These are phyloP conservation scores for Notoglanidium macrostoma DNA, from an alignment of 2,797 vertebrate species.

Conservation along the genomic window DNA sequence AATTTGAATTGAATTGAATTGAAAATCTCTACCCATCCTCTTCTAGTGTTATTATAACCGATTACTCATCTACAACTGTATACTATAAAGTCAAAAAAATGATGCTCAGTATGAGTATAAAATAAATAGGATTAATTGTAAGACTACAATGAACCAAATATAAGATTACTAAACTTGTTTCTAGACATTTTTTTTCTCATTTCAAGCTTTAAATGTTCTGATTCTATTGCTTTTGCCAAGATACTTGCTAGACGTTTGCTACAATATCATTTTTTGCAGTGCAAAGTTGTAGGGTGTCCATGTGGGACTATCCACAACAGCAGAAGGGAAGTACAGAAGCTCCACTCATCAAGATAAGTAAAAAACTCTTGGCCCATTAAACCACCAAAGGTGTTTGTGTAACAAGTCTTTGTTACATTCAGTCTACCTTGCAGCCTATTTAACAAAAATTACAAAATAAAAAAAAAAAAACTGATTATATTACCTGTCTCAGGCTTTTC, in stretches of 20 bases:
- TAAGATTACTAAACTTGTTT: background rate
- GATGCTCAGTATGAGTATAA: background rate
- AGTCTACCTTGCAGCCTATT: background rate
- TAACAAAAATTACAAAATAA: background rate
- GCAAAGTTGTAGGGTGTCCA: background rate
- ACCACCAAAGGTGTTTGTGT: background rate
- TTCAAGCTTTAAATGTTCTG: background rate
- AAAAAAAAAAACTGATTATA: background rate
- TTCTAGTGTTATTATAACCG: background rate
- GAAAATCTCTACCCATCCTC: no score
- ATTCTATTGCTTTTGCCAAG: background rate
- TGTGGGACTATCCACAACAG: background rate
- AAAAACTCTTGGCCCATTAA: background rate
- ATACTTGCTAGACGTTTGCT: background rate
- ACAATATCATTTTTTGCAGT: background rate
- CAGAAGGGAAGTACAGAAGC: background rate
- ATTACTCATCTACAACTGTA: background rate
- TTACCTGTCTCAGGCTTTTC: conserved; percentile 80
- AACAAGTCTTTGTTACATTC: background rate
- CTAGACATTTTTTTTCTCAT: no score
- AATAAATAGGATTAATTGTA: background rate
- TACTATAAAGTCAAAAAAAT: background rate
- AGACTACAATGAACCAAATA: background rate
- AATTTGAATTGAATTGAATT: no score
- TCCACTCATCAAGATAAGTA: background rate